Percentiles rank a stretch among this genome's conserved stretches.
These are phyloP conservation scores for Raphicerus campestris DNA, from an alignment of 2,113 vertebrate species.

Conservation along the genomic window DNA sequence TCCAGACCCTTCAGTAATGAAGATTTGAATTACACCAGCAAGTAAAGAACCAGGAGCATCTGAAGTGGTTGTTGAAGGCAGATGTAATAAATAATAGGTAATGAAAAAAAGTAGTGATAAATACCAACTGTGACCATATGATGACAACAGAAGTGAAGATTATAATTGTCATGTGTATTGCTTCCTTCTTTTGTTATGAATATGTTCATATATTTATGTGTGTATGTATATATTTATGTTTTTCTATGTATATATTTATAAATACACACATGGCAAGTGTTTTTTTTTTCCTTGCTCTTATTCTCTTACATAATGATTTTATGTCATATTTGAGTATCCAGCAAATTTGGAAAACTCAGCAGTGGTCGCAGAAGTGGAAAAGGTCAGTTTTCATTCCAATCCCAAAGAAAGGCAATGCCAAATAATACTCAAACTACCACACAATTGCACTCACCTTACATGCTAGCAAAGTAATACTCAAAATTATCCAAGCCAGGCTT, in stretches of 20 bases:
- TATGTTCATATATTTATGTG: background rate
- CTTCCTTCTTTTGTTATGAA: background rate
- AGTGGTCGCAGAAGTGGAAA: background rate
- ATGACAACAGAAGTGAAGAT: background rate
- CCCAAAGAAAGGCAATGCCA: background rate
- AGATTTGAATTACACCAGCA: background rate
- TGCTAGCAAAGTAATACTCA: background rate
- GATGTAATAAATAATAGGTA: background rate
- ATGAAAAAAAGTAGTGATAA: background rate
- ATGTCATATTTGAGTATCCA: background rate
- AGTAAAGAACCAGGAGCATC: background rate
- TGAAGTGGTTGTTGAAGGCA: background rate
- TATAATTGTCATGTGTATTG: background rate
- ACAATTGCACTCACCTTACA: background rate
- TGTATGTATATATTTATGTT: background rate
- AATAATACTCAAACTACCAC: background rate
- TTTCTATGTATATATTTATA: background rate
- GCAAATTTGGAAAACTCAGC: background rate
- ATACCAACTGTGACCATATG: background rate
- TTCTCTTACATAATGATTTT: background rate
- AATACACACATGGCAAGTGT: background rate
- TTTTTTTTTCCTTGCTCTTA: background rate
- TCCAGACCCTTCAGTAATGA: background rate
- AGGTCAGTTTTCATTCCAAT: background rate
- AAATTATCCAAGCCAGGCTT: background rate